Percentiles rank a stretch among this genome's conserved stretches.
phyloP scores from a whole-genome alignment of 92 coral and sea anemone species.

The Epizoanthus rinbou region DNA sequence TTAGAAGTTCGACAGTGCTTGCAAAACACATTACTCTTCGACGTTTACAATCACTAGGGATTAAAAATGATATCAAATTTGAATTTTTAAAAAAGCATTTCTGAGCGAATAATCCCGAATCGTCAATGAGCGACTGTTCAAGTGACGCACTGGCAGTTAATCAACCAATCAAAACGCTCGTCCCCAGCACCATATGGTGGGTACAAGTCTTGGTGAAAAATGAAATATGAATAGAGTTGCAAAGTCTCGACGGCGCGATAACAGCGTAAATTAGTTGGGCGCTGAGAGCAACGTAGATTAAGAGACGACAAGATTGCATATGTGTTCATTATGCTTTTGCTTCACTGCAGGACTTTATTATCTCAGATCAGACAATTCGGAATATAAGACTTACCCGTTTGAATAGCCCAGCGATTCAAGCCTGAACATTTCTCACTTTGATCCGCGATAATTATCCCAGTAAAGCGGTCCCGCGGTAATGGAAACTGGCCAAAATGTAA shows the following conservation, averaged over 20 bases:
- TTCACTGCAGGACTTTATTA: not conserved
- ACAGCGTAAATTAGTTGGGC: not conserved
- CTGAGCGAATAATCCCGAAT: not conserved
- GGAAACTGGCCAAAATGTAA: constrained; percentile 2
- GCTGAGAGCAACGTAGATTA: not conserved
- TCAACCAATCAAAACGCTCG: constrained; percentile 1
- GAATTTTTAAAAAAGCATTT: not conserved
- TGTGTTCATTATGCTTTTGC: not conserved
- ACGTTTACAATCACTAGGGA: not conserved
- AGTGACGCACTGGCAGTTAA: not conserved
- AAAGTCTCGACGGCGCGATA: not conserved
- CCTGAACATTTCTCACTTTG: not conserved
- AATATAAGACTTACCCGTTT: not conserved
- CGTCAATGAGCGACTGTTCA: not conserved
- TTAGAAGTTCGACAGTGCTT: not conserved
- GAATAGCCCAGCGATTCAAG: not conserved
- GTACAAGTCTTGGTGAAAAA: not conserved
- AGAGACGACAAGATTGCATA: not conserved
- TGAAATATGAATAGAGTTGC: not conserved
- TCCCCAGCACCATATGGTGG: not conserved
- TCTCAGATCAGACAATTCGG: not conserved
- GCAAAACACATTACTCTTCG: too few relatives aligned
- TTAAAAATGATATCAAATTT: not conserved
- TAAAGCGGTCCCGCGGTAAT: not conserved
- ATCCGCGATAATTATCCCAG: not conserved